Evolutionary conservation across 2,113 vertebrate genomes (phyloP).

Genomic region (Hippocampus zosterae): DNA sequence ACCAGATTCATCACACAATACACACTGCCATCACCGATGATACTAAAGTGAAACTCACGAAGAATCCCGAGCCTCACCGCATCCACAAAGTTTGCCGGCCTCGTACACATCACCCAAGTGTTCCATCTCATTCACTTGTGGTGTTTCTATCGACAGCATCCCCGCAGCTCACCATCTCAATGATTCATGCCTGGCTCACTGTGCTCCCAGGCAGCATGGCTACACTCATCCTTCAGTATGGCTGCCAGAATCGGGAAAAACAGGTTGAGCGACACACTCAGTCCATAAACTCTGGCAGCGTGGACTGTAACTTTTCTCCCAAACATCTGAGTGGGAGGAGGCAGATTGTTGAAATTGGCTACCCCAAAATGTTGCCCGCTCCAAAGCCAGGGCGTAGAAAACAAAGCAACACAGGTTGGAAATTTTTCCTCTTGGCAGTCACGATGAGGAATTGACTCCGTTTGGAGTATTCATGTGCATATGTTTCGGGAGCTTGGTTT

Average conservation of each 20-base stretch:
- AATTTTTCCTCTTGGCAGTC: constrained; percentile 38
- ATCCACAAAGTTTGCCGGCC: neutral
- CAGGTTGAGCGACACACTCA: neutral
- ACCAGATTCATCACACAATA: neutral
- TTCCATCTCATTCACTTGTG: neutral
- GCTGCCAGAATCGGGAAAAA: neutral
- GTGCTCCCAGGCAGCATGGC: neutral
- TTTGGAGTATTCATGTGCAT: constrained; percentile 34
- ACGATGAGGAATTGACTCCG: constrained; percentile 25
- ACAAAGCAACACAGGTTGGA: constrained; percentile 35
- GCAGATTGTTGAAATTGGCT: constrained; percentile 26
- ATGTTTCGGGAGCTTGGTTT: constrained; percentile 27
- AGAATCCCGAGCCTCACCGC: neutral
- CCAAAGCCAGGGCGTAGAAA: constrained; percentile 19
- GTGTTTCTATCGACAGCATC: neutral
- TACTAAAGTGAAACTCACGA: too few species aligned
- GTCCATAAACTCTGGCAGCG: neutral
- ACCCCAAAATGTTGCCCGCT: constrained; percentile 42
- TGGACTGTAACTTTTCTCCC: constrained; percentile 16
- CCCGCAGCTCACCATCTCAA: constrained; percentile 7
- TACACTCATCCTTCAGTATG: neutral
- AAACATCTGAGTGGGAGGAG: constrained; percentile 27
- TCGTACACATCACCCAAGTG: neutral
- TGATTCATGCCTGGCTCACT: neutral
- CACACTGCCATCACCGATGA: neutral